Evolutionary conservation across 2,113 vertebrate species (phyloP), one percentile per base, ranked within the genome.

Genomic region (Anoura caudifer): DNA sequence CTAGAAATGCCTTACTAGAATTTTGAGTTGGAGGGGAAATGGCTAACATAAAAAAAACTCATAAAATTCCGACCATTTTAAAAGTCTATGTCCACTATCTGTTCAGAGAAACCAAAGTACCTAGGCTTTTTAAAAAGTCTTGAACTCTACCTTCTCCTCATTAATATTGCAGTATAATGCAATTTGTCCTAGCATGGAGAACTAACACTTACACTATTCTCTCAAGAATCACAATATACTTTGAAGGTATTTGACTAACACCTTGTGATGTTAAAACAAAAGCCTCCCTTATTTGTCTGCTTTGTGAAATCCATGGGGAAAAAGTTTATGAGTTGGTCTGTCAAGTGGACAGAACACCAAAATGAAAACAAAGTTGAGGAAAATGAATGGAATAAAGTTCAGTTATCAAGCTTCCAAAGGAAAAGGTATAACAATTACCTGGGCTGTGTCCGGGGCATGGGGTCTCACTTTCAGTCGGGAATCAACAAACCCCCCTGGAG

Each of bases 401-500:
- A 33, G 3, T 54, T 31, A 61, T 33, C 24, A 11, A 50, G 15
- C 4, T 59, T 31, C 41, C 52, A 86, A 24, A 22, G 56, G 45
- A 14, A 54, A 56, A 81, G 7, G 4, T 7, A 0, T 3, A 13
- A 26, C 75, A 87, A 90, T 90, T 93, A 99, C 99, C 99, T 99
- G 99, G 85, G 95, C 94, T 79, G 98, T 84, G 63, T 99, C 99
- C 43, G 98, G 80, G 75, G 98, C 94, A 0, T 87, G 73, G 93
- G 98, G 97, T 85, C 98, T 99, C 98, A 97, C 97, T 97, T 98
- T 99, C 96, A 99, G 98, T 86, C 99, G 98, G 43, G 98, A 97
- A 95, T 99, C 99, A 16, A 99, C 98, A 95, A 99, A 99, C 11
- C 99, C 99, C 0, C 99, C 99, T 3, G 98, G 98, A 3, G 99